Evolutionary conservation across 1,140 invertebrate genomes (phyloP), one percentile per base, ranked within the genome.

Genomic region (Bombus confusus): DNA sequence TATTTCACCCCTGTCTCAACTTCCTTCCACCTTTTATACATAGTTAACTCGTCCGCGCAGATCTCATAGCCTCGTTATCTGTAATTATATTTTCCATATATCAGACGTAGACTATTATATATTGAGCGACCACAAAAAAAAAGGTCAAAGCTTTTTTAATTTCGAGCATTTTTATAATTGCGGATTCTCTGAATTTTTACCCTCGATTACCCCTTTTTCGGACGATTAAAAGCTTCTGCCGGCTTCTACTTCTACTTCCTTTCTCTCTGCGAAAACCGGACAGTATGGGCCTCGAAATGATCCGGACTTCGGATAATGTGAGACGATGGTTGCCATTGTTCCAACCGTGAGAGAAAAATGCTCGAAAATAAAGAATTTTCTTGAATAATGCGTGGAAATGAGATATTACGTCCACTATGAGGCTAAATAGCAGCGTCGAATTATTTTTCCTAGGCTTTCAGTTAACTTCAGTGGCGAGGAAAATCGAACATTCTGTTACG

Each of bases 251-350:
- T 43, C n/a, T 28, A 3, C 13, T 69, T 69, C 18, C 25, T 37
- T 43, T 28, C 15, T 39, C 28, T 52, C 3, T 25, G n/a, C 6
- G 76, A 80, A 68, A 69, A 28, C 31, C 13, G 64, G 25, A 69
- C 78, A 52, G 57, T 47, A 31, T 28, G 25, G 22, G 5, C 31
- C 64, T 69, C 43, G 37, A 41, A 80, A 69, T 57, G 25, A 80
- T 80, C 8, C 66, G 78, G 15, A 39, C 43, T 47, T 69, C 1
- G 34, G 68, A 52, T 80, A 80, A 80, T 69, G 34, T 18, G 31
- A 34, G 28, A 80, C 66, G 62, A 80, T 34, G 77, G 62, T 79
- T 47, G 0, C 41, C 41, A 66, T 79, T 79, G 64, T 79, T 79
- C 37, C 77, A 52, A 34, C 28, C 25, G 64, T 25, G 22, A 79